Base-by-base conservation (phyloP, 1,140 invertebrate genomes). In the Telenomus remus region DNA sequence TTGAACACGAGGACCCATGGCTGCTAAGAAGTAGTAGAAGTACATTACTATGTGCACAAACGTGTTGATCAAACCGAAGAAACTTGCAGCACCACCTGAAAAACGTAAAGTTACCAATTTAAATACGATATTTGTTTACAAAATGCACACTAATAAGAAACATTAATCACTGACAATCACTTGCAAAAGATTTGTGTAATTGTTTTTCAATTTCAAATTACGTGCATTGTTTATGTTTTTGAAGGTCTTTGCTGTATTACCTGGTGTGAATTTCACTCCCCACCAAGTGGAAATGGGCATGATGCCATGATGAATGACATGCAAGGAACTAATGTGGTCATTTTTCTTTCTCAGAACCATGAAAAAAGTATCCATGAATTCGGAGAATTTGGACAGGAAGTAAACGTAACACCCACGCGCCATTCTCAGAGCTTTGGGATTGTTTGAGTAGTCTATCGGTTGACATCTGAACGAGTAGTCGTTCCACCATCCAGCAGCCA, bases 251-350 rank as follows among this genome's bases (percentile, higher is more conserved):
- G 12, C 2, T 39, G 6, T 27, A 71, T 79, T 89, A 93, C 95
- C 95, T 84, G 95, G 94, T 5, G 93, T 94, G 84, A 96, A 97
- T 86, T 96, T 96, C 39, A 97, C 94, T 27, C 95, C 96, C 83
- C 95, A 95, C 96, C 96, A 98, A 33, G 96, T 95, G 4, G 94
- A 95, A 86, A 96, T 91, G 0, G 96, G 96, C 96, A 98, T 97
- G 55, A 94, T 91, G 37, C 95, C 95, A 81, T 98, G 96, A 87
- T 97, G 96, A 79, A 97, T 96, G 7, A 97, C 95, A 83, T 97
- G 96, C 8, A 97, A 89, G 0, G 93, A 95, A 0, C 93, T 92
- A 11, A 97, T 92, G 78, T 97, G 95, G 79, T 93, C 90, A 78
- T 94, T 93, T 80, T 97, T 96, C 84, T 96, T 96, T 51, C 95